phyloP scores from a whole-genome alignment of 2,797 vertebrate genomes.

The Coreius guichenoti region DNA sequence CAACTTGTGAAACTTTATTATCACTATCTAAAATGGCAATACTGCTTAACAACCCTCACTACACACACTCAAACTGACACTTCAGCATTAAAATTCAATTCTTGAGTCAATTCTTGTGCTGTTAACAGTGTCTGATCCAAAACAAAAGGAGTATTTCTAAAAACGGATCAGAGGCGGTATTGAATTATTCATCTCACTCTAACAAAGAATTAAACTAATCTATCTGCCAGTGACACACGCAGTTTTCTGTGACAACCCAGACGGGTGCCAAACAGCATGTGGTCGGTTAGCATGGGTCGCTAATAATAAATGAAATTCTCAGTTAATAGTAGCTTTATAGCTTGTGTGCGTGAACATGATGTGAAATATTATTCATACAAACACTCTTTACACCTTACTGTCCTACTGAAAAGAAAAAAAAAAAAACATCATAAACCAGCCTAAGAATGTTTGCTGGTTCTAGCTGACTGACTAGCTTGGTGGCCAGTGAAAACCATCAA shows the following conservation, averaged over 20 bases:
- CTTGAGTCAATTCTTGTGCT: slow-evolving; percentile 12
- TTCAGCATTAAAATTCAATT: slow-evolving; percentile 39
- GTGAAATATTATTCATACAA: background rate
- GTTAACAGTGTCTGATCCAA: slow-evolving; percentile 29
- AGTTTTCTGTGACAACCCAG: slow-evolving; percentile 29
- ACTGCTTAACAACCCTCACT: background rate
- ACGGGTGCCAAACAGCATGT: slow-evolving; percentile 28
- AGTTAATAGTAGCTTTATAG: slow-evolving; percentile 7
- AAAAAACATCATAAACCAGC: background rate
- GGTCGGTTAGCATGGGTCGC: background rate
- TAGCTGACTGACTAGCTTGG: background rate
- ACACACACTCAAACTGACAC: background rate
- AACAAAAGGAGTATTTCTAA: slow-evolving; percentile 47
- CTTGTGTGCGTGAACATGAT: background rate
- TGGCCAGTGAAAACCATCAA: background rate
- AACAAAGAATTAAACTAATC: slow-evolving; percentile 59
- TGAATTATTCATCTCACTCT: slow-evolving; percentile 63
- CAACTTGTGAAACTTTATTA: background rate
- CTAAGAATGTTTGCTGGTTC: background rate
- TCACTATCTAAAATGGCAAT: background rate
- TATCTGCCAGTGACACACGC: slow-evolving; percentile 46
- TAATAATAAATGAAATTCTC: slow-evolving; percentile 42
- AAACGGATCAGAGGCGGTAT: slow-evolving; percentile 21
- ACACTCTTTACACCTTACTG: background rate
- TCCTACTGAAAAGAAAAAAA: background rate